Percentiles rank a stretch among this genome's conserved stretches.
Conservation (phyloP, 2,797 vertebrate species). For the Sardinella longiceps region DNA sequence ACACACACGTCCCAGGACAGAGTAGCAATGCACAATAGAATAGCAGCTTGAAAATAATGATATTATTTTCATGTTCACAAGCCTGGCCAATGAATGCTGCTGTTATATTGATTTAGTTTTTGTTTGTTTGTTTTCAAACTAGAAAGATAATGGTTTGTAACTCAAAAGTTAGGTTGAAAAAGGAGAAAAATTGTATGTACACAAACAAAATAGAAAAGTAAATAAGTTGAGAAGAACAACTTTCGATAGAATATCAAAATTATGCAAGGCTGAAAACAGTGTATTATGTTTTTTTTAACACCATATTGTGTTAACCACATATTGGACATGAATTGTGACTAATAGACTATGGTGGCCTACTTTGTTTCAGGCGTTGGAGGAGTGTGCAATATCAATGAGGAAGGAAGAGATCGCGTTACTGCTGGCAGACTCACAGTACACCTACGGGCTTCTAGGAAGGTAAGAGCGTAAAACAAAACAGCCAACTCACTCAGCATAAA, state of each 20-base stretch:
- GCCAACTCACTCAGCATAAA: not conserved
- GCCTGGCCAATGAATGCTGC: not conserved
- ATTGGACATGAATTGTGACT: not conserved
- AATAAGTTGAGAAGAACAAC: too few species aligned
- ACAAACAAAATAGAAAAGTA: too few species aligned
- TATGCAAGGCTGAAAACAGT: too few species aligned
- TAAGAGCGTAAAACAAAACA: constrained; percentile 56
- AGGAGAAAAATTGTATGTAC: too few species aligned
- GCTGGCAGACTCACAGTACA: constrained; percentile 80
- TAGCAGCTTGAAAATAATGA: not conserved
- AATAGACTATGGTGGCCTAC: constrained; percentile 33
- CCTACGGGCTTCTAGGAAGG: constrained; percentile 83
- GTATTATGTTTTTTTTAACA: not conserved
- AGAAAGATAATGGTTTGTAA: not conserved
- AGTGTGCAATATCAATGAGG: constrained; percentile 80
- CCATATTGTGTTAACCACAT: not conserved
- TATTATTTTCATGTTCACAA: not conserved
- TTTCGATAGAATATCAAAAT: too few species aligned
- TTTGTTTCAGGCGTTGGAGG: constrained; percentile 78
- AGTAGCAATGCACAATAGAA: not conserved
- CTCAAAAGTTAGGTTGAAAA: not conserved
- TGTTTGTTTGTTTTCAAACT: not conserved
- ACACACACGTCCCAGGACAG: not conserved
- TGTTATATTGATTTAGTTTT: not conserved
- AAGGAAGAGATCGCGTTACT: constrained; percentile 78